Percentiles rank a stretch among this genome's conserved stretches.
These are phyloP conservation scores for Urocolius indicus DNA, from an alignment of 2,113 vertebrate genomes.

Conservation along the genomic window DNA sequence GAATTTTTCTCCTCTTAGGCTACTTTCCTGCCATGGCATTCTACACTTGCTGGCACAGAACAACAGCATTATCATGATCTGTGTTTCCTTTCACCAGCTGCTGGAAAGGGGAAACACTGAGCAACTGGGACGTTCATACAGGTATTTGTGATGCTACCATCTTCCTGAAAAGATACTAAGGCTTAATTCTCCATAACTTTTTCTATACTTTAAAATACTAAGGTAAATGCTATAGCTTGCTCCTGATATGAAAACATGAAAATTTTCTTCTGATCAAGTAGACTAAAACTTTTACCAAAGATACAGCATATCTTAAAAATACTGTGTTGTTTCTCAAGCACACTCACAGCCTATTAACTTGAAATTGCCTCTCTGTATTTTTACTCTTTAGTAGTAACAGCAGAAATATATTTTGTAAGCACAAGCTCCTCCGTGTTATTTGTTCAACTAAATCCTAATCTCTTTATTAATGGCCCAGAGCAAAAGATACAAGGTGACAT, in stretches of 20 bases:
- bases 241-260: not conserved
- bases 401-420: not conserved
- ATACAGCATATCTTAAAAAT: not conserved
- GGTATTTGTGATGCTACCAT: not conserved
- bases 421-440: not conserved
- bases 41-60: rapidly evolving
- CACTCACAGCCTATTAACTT: not conserved
- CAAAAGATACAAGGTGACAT: not conserved
- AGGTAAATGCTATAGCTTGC: not conserved
- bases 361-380: not conserved
- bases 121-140: not conserved
- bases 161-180: not conserved
- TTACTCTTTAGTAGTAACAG: not conserved
- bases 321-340: not conserved
- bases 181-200: not conserved
- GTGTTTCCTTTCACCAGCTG: rapidly evolving
- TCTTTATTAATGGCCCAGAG: not conserved
- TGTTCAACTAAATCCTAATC: not conserved
- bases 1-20: not conserved
- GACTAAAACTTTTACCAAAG: not conserved
- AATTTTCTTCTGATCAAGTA: not conserved
- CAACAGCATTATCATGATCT: rapidly evolving
- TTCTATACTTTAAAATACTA: not conserved
- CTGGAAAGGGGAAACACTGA: not conserved
- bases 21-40: not conserved